Conservation (phyloP, 2,888 invertebrate genomes). For the Cephus nigrinus region DNA sequence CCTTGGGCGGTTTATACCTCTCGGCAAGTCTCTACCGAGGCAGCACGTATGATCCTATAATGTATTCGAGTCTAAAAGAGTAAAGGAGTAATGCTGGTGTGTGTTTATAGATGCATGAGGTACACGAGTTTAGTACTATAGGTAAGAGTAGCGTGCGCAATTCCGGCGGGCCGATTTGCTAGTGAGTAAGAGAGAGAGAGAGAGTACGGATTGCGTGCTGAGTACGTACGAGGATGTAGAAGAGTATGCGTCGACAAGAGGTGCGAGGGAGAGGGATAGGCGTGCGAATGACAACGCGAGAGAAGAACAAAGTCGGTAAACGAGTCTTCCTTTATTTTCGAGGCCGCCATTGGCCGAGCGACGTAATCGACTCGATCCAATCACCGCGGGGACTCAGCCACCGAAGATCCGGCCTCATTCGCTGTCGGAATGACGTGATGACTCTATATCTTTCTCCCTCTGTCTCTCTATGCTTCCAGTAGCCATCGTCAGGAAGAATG, state of each 20-base stretch:
- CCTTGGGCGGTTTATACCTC: not conserved
- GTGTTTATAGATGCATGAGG: not conserved
- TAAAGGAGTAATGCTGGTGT: not conserved
- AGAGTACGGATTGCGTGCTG: not conserved
- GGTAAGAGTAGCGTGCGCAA: not conserved
- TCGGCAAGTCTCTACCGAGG: not conserved
- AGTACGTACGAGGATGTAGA: not conserved
- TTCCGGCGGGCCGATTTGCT: not conserved
- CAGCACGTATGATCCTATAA: not conserved
- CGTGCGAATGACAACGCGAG: constrained; percentile 13
- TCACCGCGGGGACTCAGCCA: constrained; percentile 49
- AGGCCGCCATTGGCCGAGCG: constrained; percentile 44
- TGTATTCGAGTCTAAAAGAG: not conserved
- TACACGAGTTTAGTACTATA: not conserved
- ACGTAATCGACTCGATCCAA: constrained; percentile 40
- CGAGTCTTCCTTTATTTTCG: constrained; percentile 6
- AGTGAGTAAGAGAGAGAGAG: not conserved
- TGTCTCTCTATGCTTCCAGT: not conserved
- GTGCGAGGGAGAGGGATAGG: constrained; percentile 8
- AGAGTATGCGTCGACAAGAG: not conserved
- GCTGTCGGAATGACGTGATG: constrained; percentile 17
- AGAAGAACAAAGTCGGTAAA: constrained; percentile 10
- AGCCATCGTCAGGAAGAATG: not conserved
- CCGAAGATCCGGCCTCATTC: constrained; percentile 61
- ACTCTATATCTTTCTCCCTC: not conserved